These are phyloP conservation scores for Noctua fimbriata DNA, from an alignment of 2,888 invertebrate genomes.

Conservation along the genomic window DNA sequence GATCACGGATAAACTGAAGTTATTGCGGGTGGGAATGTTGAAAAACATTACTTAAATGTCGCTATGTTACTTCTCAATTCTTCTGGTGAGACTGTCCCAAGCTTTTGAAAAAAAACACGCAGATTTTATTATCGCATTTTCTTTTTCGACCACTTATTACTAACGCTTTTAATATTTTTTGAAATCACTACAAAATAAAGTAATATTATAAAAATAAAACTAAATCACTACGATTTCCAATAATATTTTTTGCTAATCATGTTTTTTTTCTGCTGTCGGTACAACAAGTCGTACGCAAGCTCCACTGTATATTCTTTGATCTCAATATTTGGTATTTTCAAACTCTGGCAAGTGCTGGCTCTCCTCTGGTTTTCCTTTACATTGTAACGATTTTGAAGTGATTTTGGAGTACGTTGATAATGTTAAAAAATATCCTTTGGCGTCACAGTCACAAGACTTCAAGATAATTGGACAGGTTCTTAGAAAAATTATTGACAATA, in stretches of 20 bases:
- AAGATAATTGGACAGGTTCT: neutral
- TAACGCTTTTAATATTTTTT: no score
- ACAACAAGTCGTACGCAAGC: slow-evolving; percentile 14
- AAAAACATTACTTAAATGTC: no score
- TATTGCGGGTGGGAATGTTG: no score
- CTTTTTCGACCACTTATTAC: neutral
- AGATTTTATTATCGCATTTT: neutral
- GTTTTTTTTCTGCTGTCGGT: slow-evolving; percentile 28
- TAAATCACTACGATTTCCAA: neutral
- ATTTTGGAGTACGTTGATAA: slow-evolving; percentile 17
- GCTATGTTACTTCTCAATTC: neutral
- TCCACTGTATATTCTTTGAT: slow-evolving; percentile 34
- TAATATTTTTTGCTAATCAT: neutral
- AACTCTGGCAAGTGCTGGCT: slow-evolving; percentile 11
- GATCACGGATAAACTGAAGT: no score
- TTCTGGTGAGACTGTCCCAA: no score
- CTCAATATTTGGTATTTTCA: slow-evolving; percentile 33
- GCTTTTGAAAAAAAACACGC: neutral
- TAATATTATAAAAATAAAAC: neutral
- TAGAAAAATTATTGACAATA: neutral
- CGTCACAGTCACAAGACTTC: neutral
- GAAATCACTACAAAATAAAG: no score
- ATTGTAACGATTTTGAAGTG: slow-evolving; percentile 9
- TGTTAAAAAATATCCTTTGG: neutral
- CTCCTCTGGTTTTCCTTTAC: neutral